Base-by-base conservation (phyloP, 1,140 invertebrate genomes). In the Camponotus pennsylvanicus region DNA sequence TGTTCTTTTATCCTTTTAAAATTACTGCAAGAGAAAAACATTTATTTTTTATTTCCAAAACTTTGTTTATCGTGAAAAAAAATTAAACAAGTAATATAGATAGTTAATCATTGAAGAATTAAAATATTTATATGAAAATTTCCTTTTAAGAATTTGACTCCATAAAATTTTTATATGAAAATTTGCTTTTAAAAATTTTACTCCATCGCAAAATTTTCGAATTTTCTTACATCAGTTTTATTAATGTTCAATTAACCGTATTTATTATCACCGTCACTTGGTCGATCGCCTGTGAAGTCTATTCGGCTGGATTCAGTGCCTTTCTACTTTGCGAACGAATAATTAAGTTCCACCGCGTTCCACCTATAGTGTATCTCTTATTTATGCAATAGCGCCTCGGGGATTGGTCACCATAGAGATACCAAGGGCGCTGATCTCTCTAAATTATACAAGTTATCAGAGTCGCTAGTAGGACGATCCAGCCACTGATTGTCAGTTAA, bases 311-410 rank as follows among this genome's bases (percentile, higher is more conserved):
- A 42, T 52, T 11, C 40, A 34, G n/a, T 21, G 45, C 6, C 13
- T 64, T 77, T 84, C 21, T n/a, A 52, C 34, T 49, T 57, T n/a
- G 5, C 15, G 7, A 77, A 64, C n/a, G 32, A 18, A 55, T 67
- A 85, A 55, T 77, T 55, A 73, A 76, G 15, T 85, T 76, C 59
- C 59, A 40, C 57, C 37, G 11, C 40, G 34, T 70, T 71, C 3
- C 66, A 27, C 1, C 27, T 42, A 40, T 13, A 3, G 18, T 64
- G 9, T 27, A 42, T 78, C 40, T 66, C 9, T 78, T 77, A 77
- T 64, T 77, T 66, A 66, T 18, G 61, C 37, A 85, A 64, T 27
- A 42, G 15, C 40, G 37, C 40, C 32, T 75, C 18, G 21, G 42
- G 32, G 70, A 18, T 18, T 64, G 45, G 13, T 69, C 27, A 34